These are phyloP conservation scores for Pomatorhinus ruficollis DNA, from an alignment of 2,113 vertebrate species.

Conservation along the genomic window DNA sequence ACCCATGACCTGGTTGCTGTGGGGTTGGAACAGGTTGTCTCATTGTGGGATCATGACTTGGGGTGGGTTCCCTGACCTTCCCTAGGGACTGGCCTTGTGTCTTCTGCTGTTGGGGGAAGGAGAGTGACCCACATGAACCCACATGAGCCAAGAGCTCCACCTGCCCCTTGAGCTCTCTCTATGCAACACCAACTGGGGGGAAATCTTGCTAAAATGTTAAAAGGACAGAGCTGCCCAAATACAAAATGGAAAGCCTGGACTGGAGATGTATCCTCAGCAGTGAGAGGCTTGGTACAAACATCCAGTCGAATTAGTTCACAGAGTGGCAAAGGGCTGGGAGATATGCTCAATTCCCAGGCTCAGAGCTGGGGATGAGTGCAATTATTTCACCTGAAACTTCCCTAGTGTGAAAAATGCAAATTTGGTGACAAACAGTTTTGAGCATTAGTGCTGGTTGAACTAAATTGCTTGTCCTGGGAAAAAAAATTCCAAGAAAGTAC, in stretches of 20 bases:
- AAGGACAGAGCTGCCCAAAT: not conserved
- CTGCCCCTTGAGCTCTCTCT: not conserved
- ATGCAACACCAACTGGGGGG: accelerated
- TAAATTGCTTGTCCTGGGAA: constrained; percentile 64
- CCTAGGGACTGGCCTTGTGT: accelerated
- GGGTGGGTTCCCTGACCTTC: not conserved
- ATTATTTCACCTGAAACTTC: constrained; percentile 53
- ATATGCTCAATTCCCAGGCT: constrained; percentile 35
- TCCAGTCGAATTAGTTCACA: not conserved
- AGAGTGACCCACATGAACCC: not conserved
- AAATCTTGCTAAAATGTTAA: not conserved
- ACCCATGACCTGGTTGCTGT: not conserved
- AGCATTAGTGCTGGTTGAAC: constrained; percentile 12
- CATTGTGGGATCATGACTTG: not conserved
- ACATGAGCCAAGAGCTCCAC: not conserved
- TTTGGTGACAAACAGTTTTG: constrained; percentile 57
- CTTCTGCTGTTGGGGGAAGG: not conserved
- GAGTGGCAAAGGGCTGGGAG: not conserved
- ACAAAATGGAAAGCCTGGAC: not conserved
- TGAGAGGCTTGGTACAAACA: not conserved
- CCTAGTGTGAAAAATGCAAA: constrained; percentile 58
- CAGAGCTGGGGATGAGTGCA: not conserved
- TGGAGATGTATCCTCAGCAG: not conserved
- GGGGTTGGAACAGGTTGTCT: not conserved
- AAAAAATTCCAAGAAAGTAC: constrained; percentile 59